These are phyloP conservation scores for Babyrousa celebensis DNA, from an alignment of 2,797 vertebrate species.

Conservation along the genomic window DNA sequence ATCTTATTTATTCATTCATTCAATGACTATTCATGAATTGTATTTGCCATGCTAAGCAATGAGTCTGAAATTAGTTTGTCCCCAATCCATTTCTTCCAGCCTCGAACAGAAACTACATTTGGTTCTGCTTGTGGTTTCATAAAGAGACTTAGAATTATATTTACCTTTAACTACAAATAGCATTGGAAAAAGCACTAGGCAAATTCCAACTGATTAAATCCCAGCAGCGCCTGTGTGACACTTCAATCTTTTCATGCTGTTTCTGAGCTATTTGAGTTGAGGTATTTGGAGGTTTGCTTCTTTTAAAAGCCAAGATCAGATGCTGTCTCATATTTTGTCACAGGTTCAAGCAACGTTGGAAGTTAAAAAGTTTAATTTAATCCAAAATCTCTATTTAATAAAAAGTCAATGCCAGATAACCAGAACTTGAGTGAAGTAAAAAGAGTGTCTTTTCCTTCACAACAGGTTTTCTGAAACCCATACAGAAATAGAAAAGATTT, in stretches of 20 bases:
- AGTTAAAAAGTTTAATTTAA: conserved; percentile 62
- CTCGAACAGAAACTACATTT: conserved; percentile 78
- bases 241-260: conserved; percentile 81
- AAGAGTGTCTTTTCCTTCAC: conserved; percentile 41
- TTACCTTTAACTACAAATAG: conserved; percentile 86
- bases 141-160: conserved; percentile 83
- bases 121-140: conserved; percentile 80
- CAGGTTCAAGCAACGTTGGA: conserved; percentile 44
- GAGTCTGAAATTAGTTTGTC: conserved; percentile 87
- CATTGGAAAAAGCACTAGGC: conserved; percentile 82
- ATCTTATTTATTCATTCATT: conserved; percentile 37
- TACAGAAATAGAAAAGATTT: conserved; percentile 66
- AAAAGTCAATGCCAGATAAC: conserved; percentile 48
- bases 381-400: conserved; percentile 67
- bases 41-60: conserved; percentile 10
- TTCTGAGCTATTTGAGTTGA: conserved; percentile 75
- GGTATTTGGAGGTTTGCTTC: conserved; percentile 75
- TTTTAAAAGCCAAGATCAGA: conserved; percentile 81
- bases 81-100: conserved; percentile 83
- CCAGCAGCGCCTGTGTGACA: conserved; percentile 76
- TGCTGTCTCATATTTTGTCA: conserved; percentile 71
- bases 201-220: conserved; percentile 81
- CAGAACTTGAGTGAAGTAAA: conserved; percentile 16
- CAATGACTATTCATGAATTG: conserved; percentile 3
- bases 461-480: conserved; percentile 37